phyloP scores from a whole-genome alignment of 1,140 invertebrate genomes.

The Drosophila paulistorum region DNA sequence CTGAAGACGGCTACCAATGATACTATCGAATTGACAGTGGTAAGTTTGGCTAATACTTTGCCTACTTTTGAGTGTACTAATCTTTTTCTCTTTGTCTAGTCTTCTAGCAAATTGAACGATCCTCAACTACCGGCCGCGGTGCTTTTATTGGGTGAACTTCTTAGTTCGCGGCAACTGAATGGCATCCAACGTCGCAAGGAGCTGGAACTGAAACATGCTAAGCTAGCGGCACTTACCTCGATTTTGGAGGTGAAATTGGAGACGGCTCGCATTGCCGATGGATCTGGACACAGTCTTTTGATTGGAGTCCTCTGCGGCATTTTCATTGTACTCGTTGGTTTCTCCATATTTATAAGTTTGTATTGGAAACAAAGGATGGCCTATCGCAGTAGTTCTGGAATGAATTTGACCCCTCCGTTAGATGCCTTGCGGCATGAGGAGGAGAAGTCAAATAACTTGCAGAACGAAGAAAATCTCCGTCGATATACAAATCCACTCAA shows the following conservation, averaged over 20 bases:
- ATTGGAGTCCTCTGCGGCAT: slow-evolving; percentile 84
- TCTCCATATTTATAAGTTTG: slow-evolving; percentile 82
- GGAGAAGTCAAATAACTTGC: slow-evolving; percentile 94
- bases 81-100: slow-evolving; percentile 68
- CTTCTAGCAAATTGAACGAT: slow-evolving; percentile 82
- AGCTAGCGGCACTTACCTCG: slow-evolving; percentile 87
- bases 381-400: slow-evolving; percentile 84
- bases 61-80: background rate
- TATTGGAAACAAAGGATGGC: slow-evolving; percentile 85
- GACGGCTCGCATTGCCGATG: slow-evolving; percentile 75
- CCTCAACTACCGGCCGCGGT: slow-evolving; percentile 87
- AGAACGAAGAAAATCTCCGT: slow-evolving; percentile 94
- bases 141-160: slow-evolving; percentile 87
- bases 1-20: slow-evolving; percentile 91
- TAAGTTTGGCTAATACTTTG: slow-evolving; percentile 83
- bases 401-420: slow-evolving; percentile 84
- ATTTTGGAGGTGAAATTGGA: slow-evolving; percentile 90
- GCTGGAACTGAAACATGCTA: slow-evolving; percentile 83
- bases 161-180: slow-evolving; percentile 87
- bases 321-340: slow-evolving; percentile 81
- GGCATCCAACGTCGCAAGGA: slow-evolving; percentile 65
- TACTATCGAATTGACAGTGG: slow-evolving; percentile 93
- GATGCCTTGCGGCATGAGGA: slow-evolving; percentile 88
- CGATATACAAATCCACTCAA: slow-evolving; percentile 85
- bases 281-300: slow-evolving; percentile 80